Conservation (phyloP, 2,113 vertebrate species). For the Crypturellus undulatus region DNA sequence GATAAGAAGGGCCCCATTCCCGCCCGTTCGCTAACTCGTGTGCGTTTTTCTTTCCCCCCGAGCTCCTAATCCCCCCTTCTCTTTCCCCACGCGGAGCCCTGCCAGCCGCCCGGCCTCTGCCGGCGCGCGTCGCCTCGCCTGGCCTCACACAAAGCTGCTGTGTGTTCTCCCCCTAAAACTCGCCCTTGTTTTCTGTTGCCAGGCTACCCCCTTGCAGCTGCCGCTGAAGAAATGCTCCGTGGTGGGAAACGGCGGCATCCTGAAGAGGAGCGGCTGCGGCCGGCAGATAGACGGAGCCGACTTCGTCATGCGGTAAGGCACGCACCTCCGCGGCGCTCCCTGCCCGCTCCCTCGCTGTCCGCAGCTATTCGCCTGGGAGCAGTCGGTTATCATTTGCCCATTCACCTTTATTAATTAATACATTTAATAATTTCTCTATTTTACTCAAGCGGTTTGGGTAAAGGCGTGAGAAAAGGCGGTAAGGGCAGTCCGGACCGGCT, state of each 20-base stretch:
- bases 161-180: conserved; percentile 73
- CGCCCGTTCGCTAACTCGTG: not conserved
- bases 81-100: not conserved
- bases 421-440: not conserved
- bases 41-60: not conserved
- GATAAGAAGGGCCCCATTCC: not conserved
- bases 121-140: not conserved
- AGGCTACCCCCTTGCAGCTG: conserved; percentile 91
- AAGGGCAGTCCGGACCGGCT: not conserved
- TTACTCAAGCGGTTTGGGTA: not conserved
- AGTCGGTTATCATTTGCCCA: not conserved
- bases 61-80: not conserved
- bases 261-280: conserved; percentile 92
- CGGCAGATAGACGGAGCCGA: conserved; percentile 89
- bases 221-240: conserved; percentile 95
- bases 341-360: not conserved
- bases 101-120: not conserved
- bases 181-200: conserved; percentile 78
- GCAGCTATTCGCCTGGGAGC: not conserved
- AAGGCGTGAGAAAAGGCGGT: not conserved
- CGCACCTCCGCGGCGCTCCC: not conserved
- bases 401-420: not conserved
- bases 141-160: conserved; percentile 55
- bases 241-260: conserved; percentile 95
- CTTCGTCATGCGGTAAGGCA: conserved; percentile 94